A percentile compares a stretch with the other conserved stretches of the same genome.
Evolutionary conservation across 35 echinoderm and acorn worm species (phyloP).

Genomic region (Amphiura filiformis): DNA sequence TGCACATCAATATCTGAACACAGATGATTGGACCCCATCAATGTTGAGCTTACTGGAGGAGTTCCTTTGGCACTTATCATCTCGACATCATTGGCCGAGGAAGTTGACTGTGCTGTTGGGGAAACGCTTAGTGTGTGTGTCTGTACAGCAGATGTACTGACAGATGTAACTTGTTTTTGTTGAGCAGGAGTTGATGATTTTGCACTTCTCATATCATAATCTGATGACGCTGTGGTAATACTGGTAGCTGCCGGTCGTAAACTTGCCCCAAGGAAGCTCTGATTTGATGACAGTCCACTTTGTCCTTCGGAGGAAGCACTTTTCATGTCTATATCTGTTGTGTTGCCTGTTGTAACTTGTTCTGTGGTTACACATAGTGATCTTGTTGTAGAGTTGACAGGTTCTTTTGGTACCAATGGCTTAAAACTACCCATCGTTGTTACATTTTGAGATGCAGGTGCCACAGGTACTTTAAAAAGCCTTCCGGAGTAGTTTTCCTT

Average conservation of each 20-base stretch:
- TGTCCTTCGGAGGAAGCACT: not conserved
- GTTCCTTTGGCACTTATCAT: constrained; percentile 82
- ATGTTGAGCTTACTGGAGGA: not conserved
- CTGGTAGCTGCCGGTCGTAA: not conserved
- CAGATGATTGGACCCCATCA: not conserved
- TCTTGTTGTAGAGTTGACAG: not conserved
- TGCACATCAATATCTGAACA: not conserved
- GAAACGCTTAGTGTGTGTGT: constrained; percentile 20
- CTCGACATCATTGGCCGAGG: constrained; percentile 53
- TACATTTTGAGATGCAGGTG: not conserved
- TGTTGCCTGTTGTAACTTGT: not conserved
- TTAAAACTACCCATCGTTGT: not conserved
- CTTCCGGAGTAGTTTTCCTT: not conserved
- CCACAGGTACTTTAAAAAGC: not conserved
- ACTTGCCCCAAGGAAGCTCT: not conserved
- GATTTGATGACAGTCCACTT: not conserved
- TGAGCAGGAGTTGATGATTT: constrained; percentile 49
- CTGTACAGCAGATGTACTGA: not conserved
- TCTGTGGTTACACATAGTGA: not conserved
- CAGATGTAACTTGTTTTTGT: constrained; percentile 26
- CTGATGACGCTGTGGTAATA: constrained; percentile 32
- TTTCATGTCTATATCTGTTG: not conserved
- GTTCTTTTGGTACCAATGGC: not conserved
- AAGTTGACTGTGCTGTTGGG: not conserved
- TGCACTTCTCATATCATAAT: constrained; percentile 92